These are phyloP conservation scores for Genyomyrus donnyi DNA, from an alignment of 2,113 vertebrate species.

Conservation along the genomic window DNA sequence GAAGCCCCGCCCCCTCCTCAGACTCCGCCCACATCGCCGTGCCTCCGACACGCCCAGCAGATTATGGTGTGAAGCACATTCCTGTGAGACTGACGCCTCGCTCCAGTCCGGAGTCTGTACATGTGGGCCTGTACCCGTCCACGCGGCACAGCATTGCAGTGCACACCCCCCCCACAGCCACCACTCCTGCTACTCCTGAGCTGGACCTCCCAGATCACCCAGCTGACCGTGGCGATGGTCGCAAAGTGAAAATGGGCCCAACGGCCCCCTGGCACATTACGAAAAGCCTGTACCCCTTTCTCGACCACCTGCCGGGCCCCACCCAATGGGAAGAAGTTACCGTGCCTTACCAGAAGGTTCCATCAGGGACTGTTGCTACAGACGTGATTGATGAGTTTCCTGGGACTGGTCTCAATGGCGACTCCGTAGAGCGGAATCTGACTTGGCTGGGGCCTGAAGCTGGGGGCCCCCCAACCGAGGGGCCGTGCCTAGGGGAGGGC, in stretches of 20 bases:
- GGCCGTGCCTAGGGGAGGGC: conserved; percentile 50
- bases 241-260: conserved; percentile 40
- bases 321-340: conserved; percentile 24
- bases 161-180: conserved; percentile 24
- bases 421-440: conserved; percentile 54
- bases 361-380: background rate
- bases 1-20: conserved; percentile 37
- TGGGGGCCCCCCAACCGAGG: conserved; percentile 46
- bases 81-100: conserved; percentile 25
- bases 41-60: conserved; percentile 32
- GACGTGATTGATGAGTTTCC: conserved; percentile 41
- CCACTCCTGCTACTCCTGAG: background rate
- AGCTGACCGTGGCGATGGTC: conserved; percentile 11
- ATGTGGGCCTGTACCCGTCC: conserved; percentile 17
- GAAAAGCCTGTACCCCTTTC: conserved; percentile 33
- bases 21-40: conserved; percentile 30
- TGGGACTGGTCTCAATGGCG: conserved; percentile 34
- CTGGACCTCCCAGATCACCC: conserved; percentile 29
- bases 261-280: conserved; percentile 47
- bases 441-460: conserved; percentile 54
- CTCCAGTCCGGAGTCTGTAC: conserved; percentile 45
- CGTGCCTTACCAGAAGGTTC: conserved; percentile 24
- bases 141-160: conserved; percentile 35
- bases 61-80: conserved; percentile 28
- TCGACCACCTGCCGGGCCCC: conserved; percentile 26